phyloP scores from a whole-genome alignment of 2,113 vertebrate species.

The Anthoscopus minutus region DNA sequence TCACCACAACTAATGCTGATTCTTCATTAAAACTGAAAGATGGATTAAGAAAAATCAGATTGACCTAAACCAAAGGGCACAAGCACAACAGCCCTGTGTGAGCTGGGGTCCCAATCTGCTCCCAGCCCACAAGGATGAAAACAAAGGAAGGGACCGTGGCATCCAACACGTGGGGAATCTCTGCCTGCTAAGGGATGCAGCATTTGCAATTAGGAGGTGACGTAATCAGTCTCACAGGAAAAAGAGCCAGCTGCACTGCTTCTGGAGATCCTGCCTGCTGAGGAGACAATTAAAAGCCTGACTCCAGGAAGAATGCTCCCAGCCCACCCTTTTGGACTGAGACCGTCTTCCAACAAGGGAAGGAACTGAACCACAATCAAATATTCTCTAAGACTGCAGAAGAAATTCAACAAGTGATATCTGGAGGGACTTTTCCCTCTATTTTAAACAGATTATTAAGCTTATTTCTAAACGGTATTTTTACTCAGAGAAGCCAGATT shows the following conservation, averaged over 20 bases:
- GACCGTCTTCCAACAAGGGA: neutral
- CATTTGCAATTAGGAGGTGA: slow-evolving; percentile 54
- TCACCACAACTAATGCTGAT: neutral
- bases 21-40: neutral
- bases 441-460: neutral
- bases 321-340: neutral
- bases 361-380: neutral
- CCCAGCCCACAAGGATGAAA: neutral
- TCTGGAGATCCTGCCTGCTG: slow-evolving; percentile 11
- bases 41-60: neutral
- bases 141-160: neutral
- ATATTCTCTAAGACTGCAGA: neutral
- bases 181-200: slow-evolving; percentile 38
- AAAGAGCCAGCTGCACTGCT: slow-evolving; percentile 47
- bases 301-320: neutral
- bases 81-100: neutral
- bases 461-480: neutral
- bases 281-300: slow-evolving; percentile 17
- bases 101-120: neutral
- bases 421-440: neutral
- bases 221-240: slow-evolving; percentile 42
- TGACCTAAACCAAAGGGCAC: neutral
- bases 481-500: neutral
- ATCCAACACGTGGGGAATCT: neutral
- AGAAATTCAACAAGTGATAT: neutral